Evolutionary conservation across 2,113 vertebrate species (phyloP).

Genomic region (Mesocricetus auratus): DNA sequence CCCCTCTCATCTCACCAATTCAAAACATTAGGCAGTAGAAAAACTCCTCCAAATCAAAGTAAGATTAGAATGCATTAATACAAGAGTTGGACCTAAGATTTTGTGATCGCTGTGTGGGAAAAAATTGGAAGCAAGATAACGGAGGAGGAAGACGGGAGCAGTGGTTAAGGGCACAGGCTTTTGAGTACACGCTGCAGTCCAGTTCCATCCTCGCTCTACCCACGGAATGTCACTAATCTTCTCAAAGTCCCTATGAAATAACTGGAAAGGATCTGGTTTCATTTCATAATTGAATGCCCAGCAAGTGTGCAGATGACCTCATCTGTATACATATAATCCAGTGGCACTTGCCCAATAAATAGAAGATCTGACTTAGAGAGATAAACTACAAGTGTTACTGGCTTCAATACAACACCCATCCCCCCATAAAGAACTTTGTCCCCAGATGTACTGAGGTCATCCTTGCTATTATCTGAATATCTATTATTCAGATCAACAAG

Average conservation of each 20-base stretch:
- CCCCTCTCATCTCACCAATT: background rate
- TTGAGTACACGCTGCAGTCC: background rate
- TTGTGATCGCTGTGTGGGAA: no score
- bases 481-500: background rate
- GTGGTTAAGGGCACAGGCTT: background rate
- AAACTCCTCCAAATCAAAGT: background rate
- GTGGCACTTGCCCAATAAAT: background rate
- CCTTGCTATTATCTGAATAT: background rate
- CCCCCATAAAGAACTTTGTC: background rate
- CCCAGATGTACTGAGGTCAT: background rate
- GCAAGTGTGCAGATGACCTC: background rate
- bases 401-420: background rate
- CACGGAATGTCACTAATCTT: background rate
- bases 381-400: background rate
- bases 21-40: background rate
- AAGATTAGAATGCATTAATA: background rate
- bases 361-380: background rate
- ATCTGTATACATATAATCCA: background rate
- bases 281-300: background rate
- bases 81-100: background rate
- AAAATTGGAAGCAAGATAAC: background rate
- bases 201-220: background rate
- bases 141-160: background rate
- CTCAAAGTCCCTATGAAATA: background rate
- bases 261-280: background rate